Percentiles rank a stretch among this genome's conserved stretches.
Conservation (phyloP, 1,140 invertebrate species). For the Anthonomus grandis region DNA sequence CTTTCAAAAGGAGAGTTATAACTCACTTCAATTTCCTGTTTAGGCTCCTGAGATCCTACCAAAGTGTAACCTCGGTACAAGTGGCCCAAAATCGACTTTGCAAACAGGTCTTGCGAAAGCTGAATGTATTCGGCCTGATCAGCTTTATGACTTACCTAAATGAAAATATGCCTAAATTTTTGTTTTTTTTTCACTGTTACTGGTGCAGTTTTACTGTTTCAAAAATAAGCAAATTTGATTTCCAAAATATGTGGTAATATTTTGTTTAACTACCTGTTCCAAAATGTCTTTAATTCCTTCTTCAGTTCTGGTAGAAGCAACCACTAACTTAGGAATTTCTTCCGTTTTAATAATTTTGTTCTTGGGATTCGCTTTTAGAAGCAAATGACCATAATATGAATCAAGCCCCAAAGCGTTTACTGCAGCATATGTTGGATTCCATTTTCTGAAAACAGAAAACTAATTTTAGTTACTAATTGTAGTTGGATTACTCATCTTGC, state of each 20-base stretch:
- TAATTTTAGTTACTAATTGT: no score
- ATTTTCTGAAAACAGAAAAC: constrained; percentile 50
- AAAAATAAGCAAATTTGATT: neutral
- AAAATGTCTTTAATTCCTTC: constrained; percentile 61
- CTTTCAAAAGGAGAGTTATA: neutral
- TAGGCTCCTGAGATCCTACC: constrained; percentile 40
- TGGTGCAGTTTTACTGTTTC: neutral
- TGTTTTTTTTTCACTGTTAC: constrained; percentile 12
- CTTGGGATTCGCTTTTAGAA: constrained; percentile 59
- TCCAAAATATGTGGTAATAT: neutral
- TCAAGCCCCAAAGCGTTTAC: constrained; percentile 62
- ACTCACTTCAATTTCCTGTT: constrained; percentile 40
- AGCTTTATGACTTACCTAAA: constrained; percentile 38
- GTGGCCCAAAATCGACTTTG: constrained; percentile 56
- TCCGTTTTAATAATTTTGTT: constrained; percentile 49
- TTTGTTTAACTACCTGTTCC: constrained; percentile 47
- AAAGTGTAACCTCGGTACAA: constrained; percentile 60
- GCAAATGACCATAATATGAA: constrained; percentile 64
- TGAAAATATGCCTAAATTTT: no score
- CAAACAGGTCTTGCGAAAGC: constrained; percentile 53
- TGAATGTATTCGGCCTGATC: constrained; percentile 56
- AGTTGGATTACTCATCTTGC: no score
- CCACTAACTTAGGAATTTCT: constrained; percentile 57
- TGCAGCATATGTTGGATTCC: constrained; percentile 58
- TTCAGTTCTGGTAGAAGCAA: constrained; percentile 65